Base-by-base conservation (phyloP, 2,888 invertebrate genomes). In the Chrysolina oricalcia region DNA sequence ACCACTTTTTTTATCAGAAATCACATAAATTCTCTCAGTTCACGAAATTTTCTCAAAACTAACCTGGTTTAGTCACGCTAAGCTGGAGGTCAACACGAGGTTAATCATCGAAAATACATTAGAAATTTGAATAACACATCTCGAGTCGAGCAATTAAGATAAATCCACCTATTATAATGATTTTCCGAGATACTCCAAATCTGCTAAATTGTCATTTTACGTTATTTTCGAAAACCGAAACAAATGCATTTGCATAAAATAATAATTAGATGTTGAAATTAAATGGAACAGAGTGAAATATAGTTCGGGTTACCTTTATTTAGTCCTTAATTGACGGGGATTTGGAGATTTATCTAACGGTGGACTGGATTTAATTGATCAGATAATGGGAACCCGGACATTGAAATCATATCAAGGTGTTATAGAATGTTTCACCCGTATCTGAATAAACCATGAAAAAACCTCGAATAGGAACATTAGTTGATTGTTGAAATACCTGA, bases 121-220 rank as follows among this genome's bases (percentile, higher is more conserved):
- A 59, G 35, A 59, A 59, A 59, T 59, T 65, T 19, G 46, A 66
- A 66, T 65, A 65, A 48, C 46, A 66, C 46, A 46, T 66, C 21
- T n/a, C 59, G n/a, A 15, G 59, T 59, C n/a, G 27, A 27, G 66
- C 27, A 46, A 66, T 66, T 66, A 66, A 66, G 66, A 66, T 66
- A 66, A 66, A 66, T 41, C 11, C 50, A 17, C 19, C 48, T 48
- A 27, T 48, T 66, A 48, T 48, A 50, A 66, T n/a, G 2, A 66
- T 66, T 66, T 66, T 40, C 27, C 15, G 43, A 43, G 4, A 66
- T 66, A 40, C 19, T 40, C 27, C 43, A 15, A 43, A 66, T 66
- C 66, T 50, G 66, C 66, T 17, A 21, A 66, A 66, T 46, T 41
- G 11, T 46, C 1, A 9, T 66, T 46, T 66, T n/a, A 21, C 46